These are phyloP conservation scores for Onchidella celtica DNA, from an alignment of 2,888 invertebrate species.

Conservation along the genomic window DNA sequence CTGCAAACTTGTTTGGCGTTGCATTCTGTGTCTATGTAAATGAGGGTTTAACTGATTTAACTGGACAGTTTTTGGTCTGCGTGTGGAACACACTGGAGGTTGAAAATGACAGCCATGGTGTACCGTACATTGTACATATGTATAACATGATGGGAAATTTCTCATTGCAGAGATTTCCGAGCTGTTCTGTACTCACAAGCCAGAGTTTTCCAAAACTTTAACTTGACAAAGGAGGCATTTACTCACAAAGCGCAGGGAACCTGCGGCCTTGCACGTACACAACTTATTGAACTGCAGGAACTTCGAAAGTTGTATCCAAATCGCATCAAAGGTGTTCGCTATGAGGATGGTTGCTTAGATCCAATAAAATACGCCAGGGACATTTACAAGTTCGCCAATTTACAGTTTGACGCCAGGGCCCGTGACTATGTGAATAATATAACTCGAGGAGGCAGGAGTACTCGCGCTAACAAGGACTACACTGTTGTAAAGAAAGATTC, in stretches of 20 bases:
- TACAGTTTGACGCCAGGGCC: not conserved
- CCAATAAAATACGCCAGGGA: not conserved
- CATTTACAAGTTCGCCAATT: not conserved
- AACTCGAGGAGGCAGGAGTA: not conserved
- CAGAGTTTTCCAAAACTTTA: not conserved
- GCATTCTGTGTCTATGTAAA: no score
- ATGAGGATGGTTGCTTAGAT: not conserved
- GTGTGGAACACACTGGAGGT: no score
- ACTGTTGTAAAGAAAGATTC: not conserved
- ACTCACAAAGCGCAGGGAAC: not conserved
- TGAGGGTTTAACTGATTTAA: no score
- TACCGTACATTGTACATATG: no score
- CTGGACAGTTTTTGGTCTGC: no score
- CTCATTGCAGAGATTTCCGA: constrained; percentile 2
- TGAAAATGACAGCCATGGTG: no score
- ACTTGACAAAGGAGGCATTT: not conserved
- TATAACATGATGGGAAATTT: no score
- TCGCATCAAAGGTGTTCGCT: not conserved
- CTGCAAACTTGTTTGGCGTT: no score
- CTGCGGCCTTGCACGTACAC: not conserved
- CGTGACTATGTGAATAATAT: not conserved
- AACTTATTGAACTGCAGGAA: not conserved
- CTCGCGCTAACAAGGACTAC: not conserved
- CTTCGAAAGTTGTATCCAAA: not conserved
- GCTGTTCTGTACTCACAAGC: not conserved